Evolutionary conservation across 2,113 vertebrate species (phyloP).

Genomic region (western clawed frog (Xenopus tropicalis)): UCB_Xtro_10.0 CM004448.2:7254501-7255000

Average conservation of each 20-base stretch:
- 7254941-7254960: no score
- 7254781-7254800: conserved; percentile 45
- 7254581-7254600: conserved; percentile 93
- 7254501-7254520: no score
- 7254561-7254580: conserved; percentile 96
- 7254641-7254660: conserved; percentile 12
- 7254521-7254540: no score
- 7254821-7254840: conserved; percentile 54
- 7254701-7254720: background rate
- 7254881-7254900: conserved; percentile 50
- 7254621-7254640: conserved; percentile 88
- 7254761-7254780: conserved; percentile 46
- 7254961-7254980: no score
- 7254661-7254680: background rate
- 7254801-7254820: conserved; percentile 56
- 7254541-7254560: conserved; percentile 13
- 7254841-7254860: conserved; percentile 53
- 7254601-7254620: conserved; percentile 92
- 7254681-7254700: background rate
- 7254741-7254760: conserved; percentile 46
- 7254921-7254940: no score
- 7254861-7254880: conserved; percentile 53
- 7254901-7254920: conserved; percentile 49
- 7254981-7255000: no score
- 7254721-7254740: conserved; percentile 36